Evolutionary conservation across 2,113 vertebrate species (phyloP), one percentile per base, ranked within the genome.

Genomic region (Pyrgilauda ruficollis): DNA sequence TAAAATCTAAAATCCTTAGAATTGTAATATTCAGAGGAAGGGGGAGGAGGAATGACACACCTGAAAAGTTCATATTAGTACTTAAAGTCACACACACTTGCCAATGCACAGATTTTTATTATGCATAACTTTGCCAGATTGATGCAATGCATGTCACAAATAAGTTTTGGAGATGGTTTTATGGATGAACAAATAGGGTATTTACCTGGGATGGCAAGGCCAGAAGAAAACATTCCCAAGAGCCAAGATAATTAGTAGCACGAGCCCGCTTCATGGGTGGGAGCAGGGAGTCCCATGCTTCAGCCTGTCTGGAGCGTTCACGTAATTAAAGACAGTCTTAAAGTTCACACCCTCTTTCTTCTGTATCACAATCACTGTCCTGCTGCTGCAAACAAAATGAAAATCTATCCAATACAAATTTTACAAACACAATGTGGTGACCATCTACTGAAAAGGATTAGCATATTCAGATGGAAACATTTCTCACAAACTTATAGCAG

Each of bases 241-340:
- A 72, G 14, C 5, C 39, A 39, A 50, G 5, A 10, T 47, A 64
- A 61, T 47, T 63, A 76, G 44, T 11, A 50, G 28, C 35, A 83
- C 0, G 0, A 53, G 10, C 52, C 28, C 24, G 56, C 22, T 35
- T 22, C n/a, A 27, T 20, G 30, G 15, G 44, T 77, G 41, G 35
- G 18, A 69, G 5, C 14, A 68, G 31, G 16, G 33, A 59, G 16
- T 12, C 19, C 18, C 7, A 5, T 15, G 20, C 30, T 87, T 87
- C 49, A 89, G 35, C 39, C 41, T 64, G 11, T 50, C 49, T 77
- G n/a, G 30, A 87, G 33, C 15, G 21, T 22, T 53, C 6, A 2
- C 37, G 9, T 49, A 68, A 55, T 15, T 59, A 64, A 76, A 72
- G 31, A 7, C 15, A 31, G 8, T 68, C 73, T 77, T 44, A 43